These are phyloP conservation scores for Sphaeramia orbicularis DNA, from an alignment of 2,797 vertebrate genomes.

Conservation along the genomic window DNA sequence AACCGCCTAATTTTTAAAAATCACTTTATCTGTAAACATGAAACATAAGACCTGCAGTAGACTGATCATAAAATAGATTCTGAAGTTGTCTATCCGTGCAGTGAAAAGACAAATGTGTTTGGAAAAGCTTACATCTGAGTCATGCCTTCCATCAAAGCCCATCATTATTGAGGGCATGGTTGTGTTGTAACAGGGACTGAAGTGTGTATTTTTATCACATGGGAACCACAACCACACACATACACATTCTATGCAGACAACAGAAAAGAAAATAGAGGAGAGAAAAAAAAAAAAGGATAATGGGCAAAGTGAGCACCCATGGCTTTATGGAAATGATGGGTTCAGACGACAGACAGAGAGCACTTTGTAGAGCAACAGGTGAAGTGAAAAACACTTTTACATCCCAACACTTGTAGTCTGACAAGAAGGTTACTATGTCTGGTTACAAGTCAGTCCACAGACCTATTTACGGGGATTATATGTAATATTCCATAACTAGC, in stretches of 20 bases:
- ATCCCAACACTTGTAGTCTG: no score
- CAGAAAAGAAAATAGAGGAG: not conserved
- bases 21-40: no score
- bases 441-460: no score
- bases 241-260: slow-evolving; percentile 2
- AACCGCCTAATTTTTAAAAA: no score
- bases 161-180: slow-evolving; percentile 46
- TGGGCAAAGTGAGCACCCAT: not conserved
- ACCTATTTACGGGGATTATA: no score
- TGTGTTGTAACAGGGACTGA: slow-evolving; percentile 23
- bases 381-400: slow-evolving; percentile 10
- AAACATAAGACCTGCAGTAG: no score
- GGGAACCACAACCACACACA: not conserved
- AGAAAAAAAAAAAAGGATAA: not conserved
- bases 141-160: slow-evolving; percentile 47
- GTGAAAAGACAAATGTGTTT: no score
- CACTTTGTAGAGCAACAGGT: slow-evolving; percentile 11
- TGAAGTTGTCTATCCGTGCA: no score
- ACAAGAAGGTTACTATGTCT: no score
- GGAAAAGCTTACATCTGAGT: slow-evolving; percentile 18
- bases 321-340: slow-evolving; percentile 11
- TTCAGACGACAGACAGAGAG: not conserved
- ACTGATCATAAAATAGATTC: no score
- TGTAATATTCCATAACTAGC: no score
- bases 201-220: slow-evolving; percentile 35